Base-by-base conservation (phyloP, 2,113 vertebrate genomes). In the Grallaria varia region DNA sequence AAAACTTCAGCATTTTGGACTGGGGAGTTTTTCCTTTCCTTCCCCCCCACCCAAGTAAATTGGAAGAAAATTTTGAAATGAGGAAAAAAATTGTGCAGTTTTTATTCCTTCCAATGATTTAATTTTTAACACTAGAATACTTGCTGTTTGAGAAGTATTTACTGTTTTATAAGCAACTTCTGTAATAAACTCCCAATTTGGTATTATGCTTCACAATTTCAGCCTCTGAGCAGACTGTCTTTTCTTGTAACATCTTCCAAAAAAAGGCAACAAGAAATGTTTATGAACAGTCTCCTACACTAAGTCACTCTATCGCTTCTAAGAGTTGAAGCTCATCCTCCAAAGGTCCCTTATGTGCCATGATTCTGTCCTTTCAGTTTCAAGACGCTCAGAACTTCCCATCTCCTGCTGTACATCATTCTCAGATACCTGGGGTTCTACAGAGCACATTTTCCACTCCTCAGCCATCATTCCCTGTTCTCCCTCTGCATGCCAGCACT, bases 71-170 rank as follows among this genome's bases (percentile, higher is more conserved):
- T 30, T 92, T 84, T 71, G 15, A 50, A 67, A 58, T 15, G 16
- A 56, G 24, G 56, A 71, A 73, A 50, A 22, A 1, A 15, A 14
- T 6, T 30, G 3, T 33, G 2, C 0, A 4, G 0, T 2, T 5
- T 8, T 37, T 53, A 52, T 16, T 21, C 24, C 24, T 56, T 33
- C 13, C 27, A 66, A 16, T 21, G 47, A 45, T 73, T 83, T 74
- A n/a, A 37, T 91, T 87, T 75, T 35, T 64, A 85, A 68, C 6
- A 37, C 21, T 68, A 52, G 25, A 88, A 85, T 17, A 59, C 21
- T 28, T 69, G 37, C 45, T 45, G n/a, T 33, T 47, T 31, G 18
- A 66, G 35, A 90, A 72, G 3, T 40, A 60, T 59, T 93, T 63
- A 59, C 8, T 52, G 15, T 45, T 91, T 75, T 60, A 47, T 67